A percentile compares a stretch with the other conserved stretches of the same genome.
phyloP scores from a whole-genome alignment of 1,140 invertebrate genomes.

The Drosophila tropicalis region DNA sequence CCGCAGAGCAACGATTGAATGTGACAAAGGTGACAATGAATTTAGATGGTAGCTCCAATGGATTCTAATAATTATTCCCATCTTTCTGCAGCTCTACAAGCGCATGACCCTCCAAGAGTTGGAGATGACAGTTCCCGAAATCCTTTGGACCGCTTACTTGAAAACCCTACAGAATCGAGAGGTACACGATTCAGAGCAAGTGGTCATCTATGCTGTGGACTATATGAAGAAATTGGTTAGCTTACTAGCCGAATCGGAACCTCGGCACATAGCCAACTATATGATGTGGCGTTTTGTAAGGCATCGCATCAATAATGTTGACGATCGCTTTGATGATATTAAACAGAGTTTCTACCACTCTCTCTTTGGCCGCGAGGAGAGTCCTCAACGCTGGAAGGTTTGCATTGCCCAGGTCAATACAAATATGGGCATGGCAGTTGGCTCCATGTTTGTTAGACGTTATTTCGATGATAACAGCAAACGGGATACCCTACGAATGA shows the following conservation, averaged over 20 bases:
- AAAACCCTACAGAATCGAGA: slow-evolving; percentile 90
- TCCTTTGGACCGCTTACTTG: slow-evolving; percentile 91
- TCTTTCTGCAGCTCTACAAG: slow-evolving; percentile 86
- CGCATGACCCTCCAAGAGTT: slow-evolving; percentile 90
- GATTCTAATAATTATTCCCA: slow-evolving; percentile 83
- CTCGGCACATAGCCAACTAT: slow-evolving; percentile 87
- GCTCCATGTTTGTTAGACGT: slow-evolving; percentile 96
- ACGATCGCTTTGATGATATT: slow-evolving; percentile 89
- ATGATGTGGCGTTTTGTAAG: slow-evolving; percentile 94
- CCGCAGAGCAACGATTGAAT: slow-evolving; percentile 92
- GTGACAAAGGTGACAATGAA: slow-evolving; percentile 82
- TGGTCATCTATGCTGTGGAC: slow-evolving; percentile 84
- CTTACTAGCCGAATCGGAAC: slow-evolving; percentile 82
- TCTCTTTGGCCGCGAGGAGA: slow-evolving; percentile 89
- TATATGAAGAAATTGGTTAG: slow-evolving; percentile 83
- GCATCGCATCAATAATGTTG: slow-evolving; percentile 93
- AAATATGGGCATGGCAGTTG: slow-evolving; percentile 96
- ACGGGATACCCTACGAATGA: slow-evolving; percentile 94
- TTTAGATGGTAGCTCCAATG: no score
- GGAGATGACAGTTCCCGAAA: slow-evolving; percentile 87
- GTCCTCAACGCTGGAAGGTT: slow-evolving; percentile 96
- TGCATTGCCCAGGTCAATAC: slow-evolving; percentile 91
- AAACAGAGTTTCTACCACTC: slow-evolving; percentile 89
- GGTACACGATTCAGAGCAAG: slow-evolving; percentile 84
- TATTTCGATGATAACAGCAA: slow-evolving; percentile 93